Evolutionary conservation across 1,140 invertebrate genomes (phyloP).

Genomic region (Dendrolimus kikuchii): DNA sequence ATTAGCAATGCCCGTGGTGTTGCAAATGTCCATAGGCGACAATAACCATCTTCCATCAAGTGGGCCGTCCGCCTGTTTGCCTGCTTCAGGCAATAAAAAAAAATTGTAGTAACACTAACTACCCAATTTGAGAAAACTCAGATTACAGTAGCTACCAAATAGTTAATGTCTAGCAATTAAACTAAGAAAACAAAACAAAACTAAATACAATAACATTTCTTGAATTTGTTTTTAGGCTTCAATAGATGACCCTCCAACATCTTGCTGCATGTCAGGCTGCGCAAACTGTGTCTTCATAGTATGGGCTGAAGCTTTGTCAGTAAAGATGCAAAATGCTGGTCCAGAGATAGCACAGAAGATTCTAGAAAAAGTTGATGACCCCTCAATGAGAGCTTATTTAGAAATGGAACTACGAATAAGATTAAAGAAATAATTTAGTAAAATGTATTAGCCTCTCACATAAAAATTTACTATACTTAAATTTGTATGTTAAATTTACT

Average conservation of each 20-base stretch:
- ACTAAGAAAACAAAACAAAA: too few species aligned
- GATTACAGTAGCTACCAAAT: too few species aligned
- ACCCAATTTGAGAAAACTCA: too few species aligned
- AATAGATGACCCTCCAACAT: conserved; percentile 78
- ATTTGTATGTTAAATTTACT: too few species aligned
- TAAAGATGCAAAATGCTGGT: conserved; percentile 78
- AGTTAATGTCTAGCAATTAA: too few species aligned
- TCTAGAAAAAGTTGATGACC: conserved; percentile 84
- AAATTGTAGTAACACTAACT: too few species aligned
- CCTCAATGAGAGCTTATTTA: conserved; percentile 86
- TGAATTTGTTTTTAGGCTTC: conserved; percentile 41
- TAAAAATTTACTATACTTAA: neutral
- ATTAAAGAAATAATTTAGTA: conserved; percentile 36
- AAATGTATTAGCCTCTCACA: neutral
- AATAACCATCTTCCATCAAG: too few species aligned
- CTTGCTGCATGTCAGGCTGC: conserved; percentile 95
- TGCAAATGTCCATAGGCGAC: too few species aligned
- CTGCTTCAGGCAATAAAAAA: too few species aligned
- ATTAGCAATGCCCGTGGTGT: too few species aligned
- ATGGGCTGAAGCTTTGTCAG: conserved; percentile 87
- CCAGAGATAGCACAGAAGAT: conserved; percentile 81
- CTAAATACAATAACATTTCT: neutral
- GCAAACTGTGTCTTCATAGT: conserved; percentile 95
- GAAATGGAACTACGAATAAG: conserved; percentile 79
- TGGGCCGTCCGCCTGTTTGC: too few species aligned